These are phyloP conservation scores for Leptoclinus maculatus DNA, from an alignment of 2,797 vertebrate species.

Conservation along the genomic window DNA sequence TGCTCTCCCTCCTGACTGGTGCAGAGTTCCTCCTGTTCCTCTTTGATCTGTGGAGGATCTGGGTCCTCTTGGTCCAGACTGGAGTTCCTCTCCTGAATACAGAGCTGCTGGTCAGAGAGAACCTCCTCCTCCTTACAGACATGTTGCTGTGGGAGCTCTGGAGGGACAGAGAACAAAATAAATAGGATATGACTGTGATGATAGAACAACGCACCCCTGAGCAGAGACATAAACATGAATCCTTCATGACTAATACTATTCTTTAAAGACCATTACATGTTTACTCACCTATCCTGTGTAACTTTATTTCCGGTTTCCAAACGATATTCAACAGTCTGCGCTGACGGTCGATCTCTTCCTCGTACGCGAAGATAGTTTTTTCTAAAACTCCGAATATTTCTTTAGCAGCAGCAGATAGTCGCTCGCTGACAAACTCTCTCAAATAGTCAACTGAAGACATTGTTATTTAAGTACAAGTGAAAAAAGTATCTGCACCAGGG, in stretches of 20 bases:
- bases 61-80: constrained; percentile 25
- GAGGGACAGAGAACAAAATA: not conserved
- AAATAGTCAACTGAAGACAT: constrained; percentile 31
- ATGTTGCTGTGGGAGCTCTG: constrained; percentile 21
- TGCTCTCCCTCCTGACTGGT: constrained; percentile 8
- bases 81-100: constrained; percentile 18
- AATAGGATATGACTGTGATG: not conserved
- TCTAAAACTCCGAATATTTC: constrained; percentile 57
- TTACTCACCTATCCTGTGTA: constrained; percentile 1
- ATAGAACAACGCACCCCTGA: too few species aligned
- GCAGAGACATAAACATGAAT: too few species aligned
- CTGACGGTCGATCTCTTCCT: constrained; percentile 55
- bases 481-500: not conserved
- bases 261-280: too few species aligned
- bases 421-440: constrained; percentile 40
- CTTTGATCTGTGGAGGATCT: constrained; percentile 24
- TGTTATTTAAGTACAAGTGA: fast-evolving
- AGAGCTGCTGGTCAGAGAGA: constrained; percentile 31
- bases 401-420: constrained; percentile 44
- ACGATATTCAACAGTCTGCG: constrained; percentile 49
- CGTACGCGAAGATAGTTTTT: constrained; percentile 35
- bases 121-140: constrained; percentile 10
- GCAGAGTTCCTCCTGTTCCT: constrained; percentile 35
- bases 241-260: too few species aligned
- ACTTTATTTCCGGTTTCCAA: constrained; percentile 23